Evolutionary conservation across 2,888 invertebrate genomes (phyloP).

Genomic region (Euphydryas editha): DNA sequence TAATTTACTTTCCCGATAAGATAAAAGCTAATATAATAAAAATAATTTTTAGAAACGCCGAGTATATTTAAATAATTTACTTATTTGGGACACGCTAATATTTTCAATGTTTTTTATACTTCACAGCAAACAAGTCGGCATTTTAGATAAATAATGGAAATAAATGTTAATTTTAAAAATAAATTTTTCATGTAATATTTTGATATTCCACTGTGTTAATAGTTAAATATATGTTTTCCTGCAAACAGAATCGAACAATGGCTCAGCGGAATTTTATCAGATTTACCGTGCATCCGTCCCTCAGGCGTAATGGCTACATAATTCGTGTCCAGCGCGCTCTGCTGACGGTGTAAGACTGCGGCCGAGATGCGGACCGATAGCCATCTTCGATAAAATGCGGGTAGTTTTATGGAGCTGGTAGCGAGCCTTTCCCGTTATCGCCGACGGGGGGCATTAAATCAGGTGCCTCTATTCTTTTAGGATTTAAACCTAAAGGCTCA

Average conservation of each 20-base stretch:
- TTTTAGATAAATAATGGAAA: not conserved
- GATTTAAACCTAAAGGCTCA: constrained; percentile 24
- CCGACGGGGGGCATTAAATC: constrained; percentile 68
- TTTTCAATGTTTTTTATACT: no score
- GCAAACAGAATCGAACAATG: constrained; percentile 47
- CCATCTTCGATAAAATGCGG: constrained; percentile 67
- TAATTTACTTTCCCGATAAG: no score
- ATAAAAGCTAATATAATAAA: no score
- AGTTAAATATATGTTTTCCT: constrained; percentile 12
- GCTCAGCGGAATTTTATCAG: constrained; percentile 56
- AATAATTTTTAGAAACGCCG: no score
- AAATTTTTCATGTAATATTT: not conserved
- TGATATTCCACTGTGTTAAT: constrained; percentile 25
- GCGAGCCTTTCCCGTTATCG: constrained; percentile 68
- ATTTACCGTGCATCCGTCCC: constrained; percentile 59
- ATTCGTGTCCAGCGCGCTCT: constrained; percentile 63
- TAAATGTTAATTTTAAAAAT: not conserved
- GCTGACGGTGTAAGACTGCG: constrained; percentile 68
- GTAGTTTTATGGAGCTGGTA: constrained; percentile 66
- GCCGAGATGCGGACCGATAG: constrained; percentile 72
- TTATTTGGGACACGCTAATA: no score
- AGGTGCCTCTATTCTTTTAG: constrained; percentile 66
- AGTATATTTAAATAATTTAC: no score
- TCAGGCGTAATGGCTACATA: constrained; percentile 69
- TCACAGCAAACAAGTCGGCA: no score